Base-by-base conservation (phyloP, 2,797 vertebrate species). In the Adelosebastes latens region DNA sequence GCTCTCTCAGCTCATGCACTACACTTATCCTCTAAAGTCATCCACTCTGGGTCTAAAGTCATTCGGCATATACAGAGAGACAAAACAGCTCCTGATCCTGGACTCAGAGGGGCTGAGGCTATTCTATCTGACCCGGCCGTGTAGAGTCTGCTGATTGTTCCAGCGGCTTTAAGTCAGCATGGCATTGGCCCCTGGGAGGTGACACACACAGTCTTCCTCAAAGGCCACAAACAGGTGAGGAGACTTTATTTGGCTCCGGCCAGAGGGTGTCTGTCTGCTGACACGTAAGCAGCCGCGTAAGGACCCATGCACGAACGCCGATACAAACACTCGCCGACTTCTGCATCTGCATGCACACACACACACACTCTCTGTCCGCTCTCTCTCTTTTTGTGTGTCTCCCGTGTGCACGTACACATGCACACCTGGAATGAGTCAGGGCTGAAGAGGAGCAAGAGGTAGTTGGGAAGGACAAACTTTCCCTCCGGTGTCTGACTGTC, bases 191-290 rank as follows among this genome's bases (percentile, higher is more conserved):
- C 88, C 84, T 32, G 89, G 93, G 93, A 92, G 72, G 70, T 93
- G 93, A 93, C 92, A 92, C 88, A 92, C 83, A 86, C 77, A 80
- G 84, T 94, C 84, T 92, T 85, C 86, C 90, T 93, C 90, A 93
- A 89, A 93, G 89, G 88, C 91, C 89, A 84, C 75, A 87, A 93
- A 94, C 94, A 94, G 94, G 95, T 95, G 93, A 94, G 81, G 87
- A 92, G 87, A 91, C 95, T 92, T 93, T 93, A 89, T 94, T 91
- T 90, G 88, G 89, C 90, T 94, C 82, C 85, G 84, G 79, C 93
- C 89, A 82, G 80, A 93, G 94, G 94, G 91, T 75, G 87, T 91
- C 89, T 90, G 87, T 81, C 91, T 84, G 74, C 87, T 61, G 79
- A 87, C 84, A 83, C 75, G 36, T 74, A 86, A 83, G 77, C 85